Evolutionary conservation across 2,888 invertebrate species (phyloP), one percentile per base, ranked within the genome.

Genomic region (Tipula helvola): DNA sequence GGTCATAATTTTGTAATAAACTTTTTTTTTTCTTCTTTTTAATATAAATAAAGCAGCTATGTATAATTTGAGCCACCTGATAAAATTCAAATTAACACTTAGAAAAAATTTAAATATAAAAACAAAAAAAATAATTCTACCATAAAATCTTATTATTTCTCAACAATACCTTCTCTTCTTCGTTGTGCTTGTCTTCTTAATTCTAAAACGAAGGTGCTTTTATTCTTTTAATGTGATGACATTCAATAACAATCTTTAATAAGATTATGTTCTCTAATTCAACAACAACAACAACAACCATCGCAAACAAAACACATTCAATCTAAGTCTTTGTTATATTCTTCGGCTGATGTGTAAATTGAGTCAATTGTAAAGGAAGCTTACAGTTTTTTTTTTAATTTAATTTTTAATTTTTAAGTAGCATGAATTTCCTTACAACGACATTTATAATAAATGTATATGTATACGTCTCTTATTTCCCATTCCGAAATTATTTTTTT

Each of bases 51-150:
- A 16, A 57, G 28, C 28, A 71, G 18, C 10, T 71, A 71, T n/a
- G n/a, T n/a, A n/a, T 71, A 71, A 71, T 71, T 71, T 71, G 71
- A 71, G 71, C 71, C 71, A 71, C 71, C 71, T 71, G 71, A 71
- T 71, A 71, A 71, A 71, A 71, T 71, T 71, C 71, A 28, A 71
- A 71, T 71, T 71, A 71, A 71, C 71, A 71, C 71, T 71, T 71
- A 71, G 71, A 71, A 28, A 10, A 71, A 71, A 71, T 71, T 28
- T 71, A 71, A 71, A 71, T 71, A 71, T 12, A 18, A 2, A 3
- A 2, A 39, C 2, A 8, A 57, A 57, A 57, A 57, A 8, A 57
- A 28, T 71, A 71, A 71, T 71, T 71, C 28, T 71, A 71, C 71
- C 71, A 71, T 71, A 71, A 71, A 71, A 71, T 71, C 71, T 71